Evolutionary conservation across 2,888 invertebrate species (phyloP).

Genomic region (Eupeodes luniger): DNA sequence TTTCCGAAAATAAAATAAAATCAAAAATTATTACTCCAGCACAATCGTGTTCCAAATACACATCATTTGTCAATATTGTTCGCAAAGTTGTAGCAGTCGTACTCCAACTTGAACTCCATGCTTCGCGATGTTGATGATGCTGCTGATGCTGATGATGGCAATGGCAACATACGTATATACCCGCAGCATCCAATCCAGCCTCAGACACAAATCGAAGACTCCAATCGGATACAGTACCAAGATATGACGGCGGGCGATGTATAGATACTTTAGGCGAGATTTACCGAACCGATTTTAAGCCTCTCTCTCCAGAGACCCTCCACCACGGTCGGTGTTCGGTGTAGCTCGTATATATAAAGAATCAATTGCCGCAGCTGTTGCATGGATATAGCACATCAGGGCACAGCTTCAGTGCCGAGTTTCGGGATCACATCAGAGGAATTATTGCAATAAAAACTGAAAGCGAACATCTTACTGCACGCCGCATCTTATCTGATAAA

Average conservation of each 20-base stretch:
- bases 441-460: slow-evolving; percentile 74
- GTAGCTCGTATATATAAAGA: slow-evolving; percentile 35
- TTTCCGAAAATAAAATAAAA: slow-evolving; percentile 54
- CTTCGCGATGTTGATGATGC: neutral
- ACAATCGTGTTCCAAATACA: slow-evolving; percentile 50
- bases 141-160: neutral
- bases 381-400: slow-evolving; percentile 12
- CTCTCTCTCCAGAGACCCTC: slow-evolving; percentile 34
- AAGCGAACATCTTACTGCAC: slow-evolving; percentile 72
- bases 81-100: slow-evolving; percentile 35
- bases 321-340: slow-evolving; percentile 21
- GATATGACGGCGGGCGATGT: slow-evolving; percentile 14
- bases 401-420: slow-evolving; percentile 8
- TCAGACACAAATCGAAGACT: slow-evolving; percentile 45
- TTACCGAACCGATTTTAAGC: slow-evolving; percentile 34
- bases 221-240: slow-evolving; percentile 41
- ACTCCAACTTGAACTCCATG: slow-evolving; percentile 23
- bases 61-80: slow-evolving; percentile 75
- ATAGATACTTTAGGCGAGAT: slow-evolving; percentile 23
- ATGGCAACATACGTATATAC: neutral
- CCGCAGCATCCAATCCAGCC: slow-evolving; percentile 25
- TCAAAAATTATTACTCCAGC: slow-evolving; percentile 40
- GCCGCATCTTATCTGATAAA: slow-evolving; percentile 72
- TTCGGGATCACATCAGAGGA: slow-evolving; percentile 26
- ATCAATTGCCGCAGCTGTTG: slow-evolving; percentile 73